Evolutionary conservation across 1,140 invertebrate genomes (phyloP).

Genomic region (Agrypnia vestita): DNA sequence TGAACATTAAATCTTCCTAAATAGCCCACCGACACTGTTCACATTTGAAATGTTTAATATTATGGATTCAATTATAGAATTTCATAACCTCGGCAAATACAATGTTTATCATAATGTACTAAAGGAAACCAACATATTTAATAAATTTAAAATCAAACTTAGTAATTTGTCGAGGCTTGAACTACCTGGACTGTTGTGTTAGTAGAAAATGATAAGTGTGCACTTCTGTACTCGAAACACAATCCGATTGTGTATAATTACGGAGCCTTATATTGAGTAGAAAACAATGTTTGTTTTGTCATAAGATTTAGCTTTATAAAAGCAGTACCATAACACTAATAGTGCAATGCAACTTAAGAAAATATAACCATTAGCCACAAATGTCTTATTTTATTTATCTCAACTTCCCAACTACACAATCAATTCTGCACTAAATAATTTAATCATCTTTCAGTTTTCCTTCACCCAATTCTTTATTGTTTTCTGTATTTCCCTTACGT

Average conservation of each 20-base stretch:
- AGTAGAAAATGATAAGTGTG: conserved; percentile 9
- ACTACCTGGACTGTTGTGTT: conserved; percentile 18
- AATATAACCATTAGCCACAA: conserved; percentile 29
- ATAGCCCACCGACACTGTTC: too few relatives aligned
- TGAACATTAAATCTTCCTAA: too few relatives aligned
- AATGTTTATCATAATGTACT: too few relatives aligned
- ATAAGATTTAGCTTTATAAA: conserved; percentile 42
- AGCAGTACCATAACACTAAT: conserved; percentile 13
- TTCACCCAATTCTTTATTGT: conserved; percentile 12
- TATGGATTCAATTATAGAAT: too few relatives aligned
- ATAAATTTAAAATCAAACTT: neutral
- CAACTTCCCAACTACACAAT: neutral
- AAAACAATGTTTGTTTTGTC: conserved; percentile 27
- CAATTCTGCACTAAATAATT: neutral
- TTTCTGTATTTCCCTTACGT: neutral
- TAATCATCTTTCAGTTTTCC: too few relatives aligned
- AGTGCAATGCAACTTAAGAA: conserved; percentile 33
- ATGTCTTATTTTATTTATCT: conserved; percentile 1
- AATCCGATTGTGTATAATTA: conserved; percentile 30
- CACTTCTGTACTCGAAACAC: conserved; percentile 23
- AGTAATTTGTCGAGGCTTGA: neutral
- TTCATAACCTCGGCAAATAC: too few relatives aligned
- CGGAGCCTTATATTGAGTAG: conserved; percentile 39
- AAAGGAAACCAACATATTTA: too few relatives aligned
- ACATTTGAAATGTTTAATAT: too few relatives aligned